Percentiles rank a stretch among this genome's conserved stretches.
Conservation (phyloP, 2,888 invertebrate species). For the Eupeodes luniger region DNA sequence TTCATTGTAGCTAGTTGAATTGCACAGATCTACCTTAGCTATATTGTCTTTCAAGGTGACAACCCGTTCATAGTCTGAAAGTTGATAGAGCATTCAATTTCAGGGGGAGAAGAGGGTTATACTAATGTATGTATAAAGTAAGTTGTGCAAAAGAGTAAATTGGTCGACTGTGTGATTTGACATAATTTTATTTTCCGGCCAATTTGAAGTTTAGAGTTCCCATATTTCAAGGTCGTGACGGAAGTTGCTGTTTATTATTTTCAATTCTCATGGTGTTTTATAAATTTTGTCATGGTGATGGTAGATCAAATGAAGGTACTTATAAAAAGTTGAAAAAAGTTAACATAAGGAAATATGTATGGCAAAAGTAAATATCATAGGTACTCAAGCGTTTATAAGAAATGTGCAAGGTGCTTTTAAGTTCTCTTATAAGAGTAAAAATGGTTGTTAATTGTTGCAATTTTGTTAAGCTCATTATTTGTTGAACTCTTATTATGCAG, state of each 20-base stretch:
- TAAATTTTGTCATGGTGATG: slow-evolving; percentile 37
- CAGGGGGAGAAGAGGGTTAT: slow-evolving; percentile 15
- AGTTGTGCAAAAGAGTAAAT: slow-evolving; percentile 63
- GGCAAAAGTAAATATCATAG: not conserved
- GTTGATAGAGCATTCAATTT: slow-evolving; percentile 63
- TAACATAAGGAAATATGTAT: slow-evolving; percentile 8
- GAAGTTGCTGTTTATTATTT: slow-evolving; percentile 52
- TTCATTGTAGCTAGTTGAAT: not conserved
- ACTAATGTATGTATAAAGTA: not conserved
- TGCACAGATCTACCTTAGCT: slow-evolving; percentile 13
- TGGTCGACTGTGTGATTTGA: slow-evolving; percentile 67
- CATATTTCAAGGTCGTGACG: slow-evolving; percentile 70
- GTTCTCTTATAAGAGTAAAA: not conserved
- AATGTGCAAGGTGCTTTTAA: too few relatives aligned
- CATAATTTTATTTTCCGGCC: slow-evolving; percentile 72
- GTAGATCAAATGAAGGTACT: slow-evolving; percentile 5
- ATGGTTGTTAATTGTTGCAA: not conserved
- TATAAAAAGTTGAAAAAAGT: not conserved
- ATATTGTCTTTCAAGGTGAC: slow-evolving; percentile 73
- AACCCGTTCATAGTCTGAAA: slow-evolving; percentile 38
- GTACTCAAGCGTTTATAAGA: slow-evolving; percentile 27
- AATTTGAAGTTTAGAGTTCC: slow-evolving; percentile 65
- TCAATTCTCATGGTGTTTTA: slow-evolving; percentile 53
- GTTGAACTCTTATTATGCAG: too few relatives aligned
- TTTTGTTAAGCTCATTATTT: not conserved